A percentile compares a stretch with the other conserved stretches of the same genome.
Conservation (phyloP, 2,113 vertebrate genomes). For the Pipa parva region DNA sequence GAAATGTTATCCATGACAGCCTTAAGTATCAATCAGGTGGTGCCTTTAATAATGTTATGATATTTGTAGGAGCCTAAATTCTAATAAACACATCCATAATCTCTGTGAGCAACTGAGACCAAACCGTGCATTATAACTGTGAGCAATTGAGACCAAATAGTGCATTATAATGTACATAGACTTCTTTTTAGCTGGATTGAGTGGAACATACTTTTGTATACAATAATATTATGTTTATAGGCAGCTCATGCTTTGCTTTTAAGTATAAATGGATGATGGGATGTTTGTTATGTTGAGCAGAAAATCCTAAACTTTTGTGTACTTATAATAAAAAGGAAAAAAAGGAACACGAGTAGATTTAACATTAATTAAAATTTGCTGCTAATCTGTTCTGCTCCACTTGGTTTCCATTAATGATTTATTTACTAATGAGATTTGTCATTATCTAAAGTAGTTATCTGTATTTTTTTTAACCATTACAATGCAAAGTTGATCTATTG, state of each 20-base stretch:
- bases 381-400: neutral
- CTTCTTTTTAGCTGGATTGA: conserved; percentile 37
- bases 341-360: neutral
- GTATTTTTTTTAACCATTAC: no score
- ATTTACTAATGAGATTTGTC: neutral
- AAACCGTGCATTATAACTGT: conserved; percentile 18
- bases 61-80: neutral
- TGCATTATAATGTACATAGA: conserved; percentile 16
- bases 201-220: conserved; percentile 5
- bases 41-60: conserved; percentile 36
- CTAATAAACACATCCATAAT: neutral
- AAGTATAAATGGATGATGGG: conserved; percentile 17
- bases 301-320: conserved; percentile 7
- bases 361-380: neutral
- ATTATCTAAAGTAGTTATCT: neutral
- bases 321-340: conserved; percentile 11
- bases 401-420: neutral
- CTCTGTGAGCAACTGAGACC: neutral
- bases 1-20: conserved; percentile 38
- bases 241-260: conserved; percentile 41
- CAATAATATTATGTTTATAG: conserved; percentile 31
- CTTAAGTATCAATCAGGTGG: conserved; percentile 41
- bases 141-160: conserved; percentile 19
- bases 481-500: no score
- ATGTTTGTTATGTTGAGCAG: conserved; percentile 2